These are phyloP conservation scores for Mythimna impura DNA, from an alignment of 2,888 invertebrate species.

Conservation along the genomic window DNA sequence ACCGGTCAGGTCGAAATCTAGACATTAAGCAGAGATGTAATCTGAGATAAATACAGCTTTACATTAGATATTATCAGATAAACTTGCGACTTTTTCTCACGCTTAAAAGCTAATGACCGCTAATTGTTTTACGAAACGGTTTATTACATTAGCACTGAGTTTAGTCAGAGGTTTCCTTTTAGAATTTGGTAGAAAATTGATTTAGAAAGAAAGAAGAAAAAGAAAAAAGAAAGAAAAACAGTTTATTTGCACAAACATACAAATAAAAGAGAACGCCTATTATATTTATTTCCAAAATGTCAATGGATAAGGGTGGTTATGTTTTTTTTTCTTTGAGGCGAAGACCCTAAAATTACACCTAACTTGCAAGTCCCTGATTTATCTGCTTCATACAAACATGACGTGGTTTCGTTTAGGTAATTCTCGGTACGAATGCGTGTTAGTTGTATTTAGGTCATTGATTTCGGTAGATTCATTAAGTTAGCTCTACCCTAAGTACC, in stretches of 20 bases:
- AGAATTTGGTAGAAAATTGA: not conserved
- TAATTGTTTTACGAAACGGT: constrained; percentile 57
- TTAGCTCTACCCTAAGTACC: not conserved
- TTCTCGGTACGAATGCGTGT: constrained; percentile 18
- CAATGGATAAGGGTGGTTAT: too few species aligned
- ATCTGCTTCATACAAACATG: constrained; percentile 1
- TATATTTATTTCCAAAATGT: not conserved
- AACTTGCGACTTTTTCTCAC: constrained; percentile 57
- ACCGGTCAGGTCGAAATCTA: constrained; percentile 18
- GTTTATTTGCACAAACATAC: too few species aligned
- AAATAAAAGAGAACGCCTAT: too few species aligned
- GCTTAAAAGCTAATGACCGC: constrained; percentile 64
- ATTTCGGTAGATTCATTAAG: constrained; percentile 18
- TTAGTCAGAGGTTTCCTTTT: constrained; percentile 25
- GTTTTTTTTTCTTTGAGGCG: not conserved
- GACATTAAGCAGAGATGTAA: constrained; percentile 24
- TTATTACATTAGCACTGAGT: constrained; percentile 47
- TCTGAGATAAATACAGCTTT: constrained; percentile 32
- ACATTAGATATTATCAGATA: constrained; percentile 43
- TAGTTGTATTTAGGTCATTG: constrained; percentile 20
- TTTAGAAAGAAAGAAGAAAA: too few species aligned
- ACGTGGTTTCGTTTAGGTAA: constrained; percentile 1
- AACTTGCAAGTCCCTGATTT: not conserved
- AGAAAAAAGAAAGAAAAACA: too few species aligned
- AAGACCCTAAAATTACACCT: not conserved